Evolutionary conservation across 1,140 invertebrate genomes (phyloP).

Genomic region (Eriocheir sinensis): DNA sequence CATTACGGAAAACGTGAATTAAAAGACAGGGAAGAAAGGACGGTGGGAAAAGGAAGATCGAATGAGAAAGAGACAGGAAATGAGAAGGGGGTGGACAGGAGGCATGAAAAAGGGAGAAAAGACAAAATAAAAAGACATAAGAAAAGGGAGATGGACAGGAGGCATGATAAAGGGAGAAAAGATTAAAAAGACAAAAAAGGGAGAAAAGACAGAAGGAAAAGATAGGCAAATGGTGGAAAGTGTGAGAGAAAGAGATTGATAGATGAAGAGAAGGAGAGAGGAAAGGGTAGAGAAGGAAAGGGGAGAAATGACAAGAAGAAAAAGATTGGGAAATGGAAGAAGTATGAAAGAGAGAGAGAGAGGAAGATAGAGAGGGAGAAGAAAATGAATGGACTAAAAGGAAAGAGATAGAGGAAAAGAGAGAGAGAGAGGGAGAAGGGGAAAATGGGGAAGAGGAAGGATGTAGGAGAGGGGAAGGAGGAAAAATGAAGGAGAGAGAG

Average conservation of each 20-base stretch:
- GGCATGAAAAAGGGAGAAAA: background rate
- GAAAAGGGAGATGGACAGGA: no score
- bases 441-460: background rate
- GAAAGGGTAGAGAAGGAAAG: background rate
- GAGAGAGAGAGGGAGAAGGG: background rate
- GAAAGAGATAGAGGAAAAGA: background rate
- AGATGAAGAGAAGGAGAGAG: conserved; percentile 10
- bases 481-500: background rate
- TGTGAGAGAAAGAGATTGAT: background rate
- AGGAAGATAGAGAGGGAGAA: background rate
- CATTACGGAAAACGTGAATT: no score
- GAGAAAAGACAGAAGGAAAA: no score
- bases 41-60: background rate
- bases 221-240: no score
- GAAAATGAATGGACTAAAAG: background rate
- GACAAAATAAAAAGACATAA: no score
- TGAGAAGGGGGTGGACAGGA: no score
- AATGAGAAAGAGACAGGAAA: background rate
- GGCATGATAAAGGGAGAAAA: no score
- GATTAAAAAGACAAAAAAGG: no score
- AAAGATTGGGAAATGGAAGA: background rate
- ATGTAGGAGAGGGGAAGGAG: background rate
- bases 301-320: background rate
- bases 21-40: no score
- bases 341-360: background rate